phyloP scores from a whole-genome alignment of 1,140 invertebrate genomes.

The Pteromalus puparum region DNA sequence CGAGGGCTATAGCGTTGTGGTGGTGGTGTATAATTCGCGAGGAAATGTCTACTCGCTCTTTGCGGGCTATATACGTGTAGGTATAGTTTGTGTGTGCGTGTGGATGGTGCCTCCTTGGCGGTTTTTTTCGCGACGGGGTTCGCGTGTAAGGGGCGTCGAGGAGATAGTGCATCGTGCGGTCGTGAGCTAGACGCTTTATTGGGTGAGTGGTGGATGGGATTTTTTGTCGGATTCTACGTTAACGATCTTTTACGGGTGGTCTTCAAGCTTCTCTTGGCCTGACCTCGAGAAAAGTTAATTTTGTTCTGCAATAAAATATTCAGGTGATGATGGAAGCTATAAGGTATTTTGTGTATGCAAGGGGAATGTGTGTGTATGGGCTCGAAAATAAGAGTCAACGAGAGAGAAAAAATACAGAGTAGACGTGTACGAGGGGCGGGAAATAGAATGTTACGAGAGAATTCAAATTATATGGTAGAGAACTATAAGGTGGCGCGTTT shows the following conservation, averaged over 20 bases:
- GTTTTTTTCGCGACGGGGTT: neutral
- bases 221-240: neutral
- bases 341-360: neutral
- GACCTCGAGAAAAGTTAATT: neutral
- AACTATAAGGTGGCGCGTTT: neutral
- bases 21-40: conserved; percentile 29
- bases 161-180: neutral
- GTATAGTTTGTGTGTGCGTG: neutral
- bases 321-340: neutral
- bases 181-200: neutral
- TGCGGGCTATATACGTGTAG: neutral
- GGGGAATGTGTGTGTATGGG: neutral
- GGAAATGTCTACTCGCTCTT: conserved; percentile 9
- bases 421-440: neutral
- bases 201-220: neutral
- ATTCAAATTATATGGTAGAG: neutral
- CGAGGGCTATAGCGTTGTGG: neutral
- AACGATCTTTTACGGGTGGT: neutral
- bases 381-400: neutral
- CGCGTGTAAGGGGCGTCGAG: neutral
- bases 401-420: neutral
- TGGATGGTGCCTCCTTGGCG: neutral
- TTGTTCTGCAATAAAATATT: neutral
- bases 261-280: too few relatives aligned
- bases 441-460: neutral